These are phyloP conservation scores for Anoplophora glabripennis DNA, from an alignment of 1,140 invertebrate species.

Conservation along the genomic window DNA sequence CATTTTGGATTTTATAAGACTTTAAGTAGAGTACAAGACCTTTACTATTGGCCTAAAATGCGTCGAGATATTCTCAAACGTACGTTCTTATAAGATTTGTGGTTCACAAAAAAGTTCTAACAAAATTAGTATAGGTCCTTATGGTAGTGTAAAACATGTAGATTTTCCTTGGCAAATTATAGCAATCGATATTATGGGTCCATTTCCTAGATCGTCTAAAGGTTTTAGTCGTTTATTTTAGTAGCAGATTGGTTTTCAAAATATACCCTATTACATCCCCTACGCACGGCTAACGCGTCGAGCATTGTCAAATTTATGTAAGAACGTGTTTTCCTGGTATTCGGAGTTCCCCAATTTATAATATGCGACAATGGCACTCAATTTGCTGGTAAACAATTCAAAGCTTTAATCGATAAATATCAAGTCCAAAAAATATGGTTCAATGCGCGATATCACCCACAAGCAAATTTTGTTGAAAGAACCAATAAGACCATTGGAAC, in stretches of 20 bases:
- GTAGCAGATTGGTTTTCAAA: conserved; percentile 34
- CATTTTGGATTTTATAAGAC: conserved; percentile 27
- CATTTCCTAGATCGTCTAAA: conserved; percentile 28
- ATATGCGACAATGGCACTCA: conserved; percentile 32
- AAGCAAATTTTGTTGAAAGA: conserved; percentile 23
- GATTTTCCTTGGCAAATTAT: conserved; percentile 29
- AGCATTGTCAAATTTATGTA: conserved; percentile 15
- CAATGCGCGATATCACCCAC: conserved; percentile 6
- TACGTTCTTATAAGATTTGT: conserved; percentile 19
- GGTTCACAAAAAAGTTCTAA: conserved; percentile 18
- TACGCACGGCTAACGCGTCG: conserved; percentile 6
- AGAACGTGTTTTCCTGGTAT: conserved; percentile 19
- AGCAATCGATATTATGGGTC: conserved; percentile 46
- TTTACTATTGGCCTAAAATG: conserved; percentile 29
- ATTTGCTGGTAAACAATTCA: conserved; percentile 4
- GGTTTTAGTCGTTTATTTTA: conserved; percentile 44
- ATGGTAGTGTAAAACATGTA: conserved; percentile 21
- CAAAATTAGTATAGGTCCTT: conserved; percentile 8
- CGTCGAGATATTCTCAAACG: conserved; percentile 9
- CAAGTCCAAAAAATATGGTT: conserved; percentile 11
- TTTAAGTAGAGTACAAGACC: conserved; percentile 6
- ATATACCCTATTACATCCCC: conserved; percentile 21
- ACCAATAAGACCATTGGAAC: conserved; percentile 15
- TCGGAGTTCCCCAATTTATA: conserved; percentile 20
- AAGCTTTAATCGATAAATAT: not conserved